Evolutionary conservation across 2,113 vertebrate genomes (phyloP).

Genomic region (Tor tambroides): DNA sequence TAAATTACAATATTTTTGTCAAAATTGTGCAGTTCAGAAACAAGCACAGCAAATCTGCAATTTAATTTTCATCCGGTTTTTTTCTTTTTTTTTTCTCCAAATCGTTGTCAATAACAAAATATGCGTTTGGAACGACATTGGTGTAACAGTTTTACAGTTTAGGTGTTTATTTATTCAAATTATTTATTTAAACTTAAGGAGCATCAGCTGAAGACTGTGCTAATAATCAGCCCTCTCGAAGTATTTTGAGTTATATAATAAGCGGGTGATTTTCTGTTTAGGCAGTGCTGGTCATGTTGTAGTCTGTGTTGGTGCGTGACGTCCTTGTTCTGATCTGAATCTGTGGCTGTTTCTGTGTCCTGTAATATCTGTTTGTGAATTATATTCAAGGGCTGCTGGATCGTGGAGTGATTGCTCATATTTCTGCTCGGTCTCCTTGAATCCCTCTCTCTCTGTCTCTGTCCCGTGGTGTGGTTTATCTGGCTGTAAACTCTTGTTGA

Average conservation of each 20-base stretch:
- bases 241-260: not conserved
- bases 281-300: not conserved
- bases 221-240: not conserved
- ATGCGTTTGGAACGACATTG: not conserved
- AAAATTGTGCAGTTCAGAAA: no score
- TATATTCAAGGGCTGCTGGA: not conserved
- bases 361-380: not conserved
- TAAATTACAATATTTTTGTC: no score
- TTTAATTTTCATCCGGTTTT: no score
- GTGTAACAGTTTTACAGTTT: not conserved
- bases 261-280: not conserved
- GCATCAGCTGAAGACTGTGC: not conserved
- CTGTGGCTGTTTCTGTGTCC: no score
- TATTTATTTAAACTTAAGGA: not conserved
- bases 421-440: not conserved
- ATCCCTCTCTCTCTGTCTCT: no score
- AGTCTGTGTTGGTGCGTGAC: not conserved
- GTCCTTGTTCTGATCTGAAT: no score
- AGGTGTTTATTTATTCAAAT: not conserved
- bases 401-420: not conserved
- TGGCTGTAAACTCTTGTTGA: slow-evolving; percentile 63
- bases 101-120: not conserved
- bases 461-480: not conserved
- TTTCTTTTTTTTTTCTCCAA: not conserved
- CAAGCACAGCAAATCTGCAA: no score